Base-by-base conservation (phyloP, 1,140 invertebrate genomes). In the Eupeodes corollae region DNA sequence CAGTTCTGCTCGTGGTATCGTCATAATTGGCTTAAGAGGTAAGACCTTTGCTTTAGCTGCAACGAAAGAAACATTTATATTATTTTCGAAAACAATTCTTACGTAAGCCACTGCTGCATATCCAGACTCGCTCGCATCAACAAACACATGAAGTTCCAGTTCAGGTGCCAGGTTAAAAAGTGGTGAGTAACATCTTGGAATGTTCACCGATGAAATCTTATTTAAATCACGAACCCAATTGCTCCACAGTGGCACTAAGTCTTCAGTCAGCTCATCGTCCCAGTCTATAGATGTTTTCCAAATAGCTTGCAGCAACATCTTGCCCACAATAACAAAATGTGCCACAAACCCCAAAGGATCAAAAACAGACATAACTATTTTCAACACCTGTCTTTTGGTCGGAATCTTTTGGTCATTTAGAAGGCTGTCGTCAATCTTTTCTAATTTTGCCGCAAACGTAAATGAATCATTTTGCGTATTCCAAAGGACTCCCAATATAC, bases 281-380 rank as follows among this genome's bases (percentile, higher is more conserved):
- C 33, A 34, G n/a, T 34, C 33, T 10, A 34, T n/a, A 34, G 9
- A 9, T 10, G 33, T 12, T 33, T 11, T 46, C 16, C 39, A 35
- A 48, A 18, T 3, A 48, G 16, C 35, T 58, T 52, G 30, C 16
- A 11, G 14, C 26, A 42, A 15, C 16, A n/a, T 21, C 32, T 11
- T 46, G n/a, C 31, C 6, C 45, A 10, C 15, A 15, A n/a, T n/a
- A 6, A 13, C 16, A 9, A n/a, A 46, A 15, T 8, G 35, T 40
- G n/a, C 15, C 15, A 11, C 45, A 13, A 14, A 46, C 6, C 33
- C 33, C 33, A n/a, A n/a, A n/a, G n/a, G n/a, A n/a, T n/a, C n/a
- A n/a, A n/a, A n/a, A n/a, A n/a, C n/a, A n/a, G n/a, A 34, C 9
- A 34, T n/a, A n/a, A n/a, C n/a, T n/a, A n/a, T n/a, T n/a, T n/a